Base-by-base conservation (phyloP, 2,113 vertebrate genomes). In the Brienomyrus brachyistius region DNA sequence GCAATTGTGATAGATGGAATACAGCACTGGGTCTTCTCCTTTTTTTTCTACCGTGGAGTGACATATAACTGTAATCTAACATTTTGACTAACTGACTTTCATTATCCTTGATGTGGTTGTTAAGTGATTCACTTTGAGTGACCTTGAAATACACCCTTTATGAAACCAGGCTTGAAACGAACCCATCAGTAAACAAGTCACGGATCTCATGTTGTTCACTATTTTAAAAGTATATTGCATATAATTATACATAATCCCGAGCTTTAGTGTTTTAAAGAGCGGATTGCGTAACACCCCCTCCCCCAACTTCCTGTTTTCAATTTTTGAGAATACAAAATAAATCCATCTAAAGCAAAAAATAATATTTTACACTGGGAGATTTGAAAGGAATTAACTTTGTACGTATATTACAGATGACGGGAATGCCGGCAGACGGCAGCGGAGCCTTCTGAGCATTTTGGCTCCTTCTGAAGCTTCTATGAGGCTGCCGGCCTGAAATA, bases 361-460 rank as follows among this genome's bases (percentile, higher is more conserved):
- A n/a, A 59, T 90, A 92, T 91, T 92, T 62, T 89, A 88, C 88
- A 62, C 48, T 84, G 70, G 87, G 87, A 89, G 91, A 92, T 90
- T 86, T 86, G 89, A 92, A 89, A 91, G 47, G 91, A 92, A 92
- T 94, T 92, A 91, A 91, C 89, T 93, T 90, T 80, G n/a, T 87
- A 88, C 92, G 91, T 84, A 93, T 92, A 93, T 91, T 90, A 27
- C 35, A 83, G 47, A 88, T 43, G 90, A 92, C 80, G 77, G 88
- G 59, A 62, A 47, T 88, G 91, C 82, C 86, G 88, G 92, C 94
- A 95, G 95, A 92, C 89, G 93, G 92, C 85, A 90, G 35, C 3
- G 92, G 91, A 92, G 94, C 94, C 89, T 50, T 91, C 52, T 59
- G 88, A 93, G 91, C 92, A 93, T 90, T 92, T 88, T 70, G 19